Percentiles rank a stretch among this genome's conserved stretches.
Conservation (phyloP, 2,888 invertebrate genomes). For the Cancer borealis region DNA sequence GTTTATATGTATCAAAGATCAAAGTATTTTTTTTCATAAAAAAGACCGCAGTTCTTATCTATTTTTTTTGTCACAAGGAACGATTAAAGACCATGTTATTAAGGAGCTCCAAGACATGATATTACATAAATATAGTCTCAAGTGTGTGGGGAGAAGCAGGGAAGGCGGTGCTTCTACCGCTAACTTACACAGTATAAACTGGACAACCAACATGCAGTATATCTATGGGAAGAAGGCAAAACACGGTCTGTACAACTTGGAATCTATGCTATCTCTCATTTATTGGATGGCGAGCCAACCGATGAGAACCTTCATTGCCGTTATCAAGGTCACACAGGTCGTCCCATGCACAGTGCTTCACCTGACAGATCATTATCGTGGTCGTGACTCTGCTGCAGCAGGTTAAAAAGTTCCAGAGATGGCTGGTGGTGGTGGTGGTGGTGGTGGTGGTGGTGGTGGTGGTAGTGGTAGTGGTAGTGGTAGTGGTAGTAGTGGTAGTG, state of each 20-base stretch:
- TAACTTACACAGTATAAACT: too few relatives aligned
- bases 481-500: neutral
- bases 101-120: too few relatives aligned
- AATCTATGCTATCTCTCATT: neutral
- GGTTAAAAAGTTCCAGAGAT: neutral
- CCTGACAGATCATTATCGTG: slow-evolving; percentile 40
- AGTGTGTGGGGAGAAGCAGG: too few relatives aligned
- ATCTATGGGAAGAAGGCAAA: neutral
- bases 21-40: too few relatives aligned
- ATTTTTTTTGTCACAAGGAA: too few relatives aligned
- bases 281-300: neutral
- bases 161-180: too few relatives aligned
- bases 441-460: slow-evolving; percentile 13
- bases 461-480: slow-evolving; percentile 11
- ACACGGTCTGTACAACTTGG: neutral
- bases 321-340: neutral
- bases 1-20: too few relatives aligned
- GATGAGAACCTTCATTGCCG: neutral
- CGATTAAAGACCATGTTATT: too few relatives aligned
- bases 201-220: too few relatives aligned
- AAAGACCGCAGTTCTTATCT: too few relatives aligned
- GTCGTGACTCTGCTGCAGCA: neutral
- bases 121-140: too few relatives aligned
- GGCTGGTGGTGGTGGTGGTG: neutral
- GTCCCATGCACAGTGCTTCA: neutral